Evolutionary conservation across 2,888 invertebrate species (phyloP), one percentile per base, ranked within the genome.

Genomic region (Halictus ligatus): DNA sequence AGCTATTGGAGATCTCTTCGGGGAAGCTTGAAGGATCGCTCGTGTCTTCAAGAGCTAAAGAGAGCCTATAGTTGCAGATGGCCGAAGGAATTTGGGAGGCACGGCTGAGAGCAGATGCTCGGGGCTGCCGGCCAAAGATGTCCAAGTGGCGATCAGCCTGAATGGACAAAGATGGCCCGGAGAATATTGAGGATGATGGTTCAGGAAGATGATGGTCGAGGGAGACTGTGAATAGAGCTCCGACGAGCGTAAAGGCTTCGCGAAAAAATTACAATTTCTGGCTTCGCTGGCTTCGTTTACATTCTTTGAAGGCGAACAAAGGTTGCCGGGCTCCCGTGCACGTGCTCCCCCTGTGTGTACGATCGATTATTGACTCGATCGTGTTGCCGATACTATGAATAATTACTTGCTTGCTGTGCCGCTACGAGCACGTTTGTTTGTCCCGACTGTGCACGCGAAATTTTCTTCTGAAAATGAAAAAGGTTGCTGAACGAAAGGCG

Each of bases 211-310:
- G 35, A 74, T 50, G 50, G 21, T 48, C 29, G 29, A 21, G 35
- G 29, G 21, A 50, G 29, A 15, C 29, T 67, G 67, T 67, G 67
- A 67, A 67, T 29, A 25, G 35, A 67, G 67, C 67, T 67, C 67
- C 67, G 29, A 29, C 29, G 29, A 67, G 35, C 67, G 29, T 3
- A 67, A 18, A 18, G 67, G 18, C 15, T 69, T 18, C 18, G 18
- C 69, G 40, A 69, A 69, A 69, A 35, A 18, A 69, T 69, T 18
- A 40, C 69, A 69, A 69, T 69, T 69, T 69, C 69, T 69, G 21
- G 69, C 69, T 69, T 40, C 69, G 69, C 21, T 35, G 40, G 40
- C 10, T 21, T 21, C 40, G 18, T 40, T 69, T 21, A 12, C 40
- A 69, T 69, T 69, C 35, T 69, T 69, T 2, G 69, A 40, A 10